These are phyloP conservation scores for Seira musarum DNA, from an alignment of 2,888 invertebrate genomes.

Conservation along the genomic window DNA sequence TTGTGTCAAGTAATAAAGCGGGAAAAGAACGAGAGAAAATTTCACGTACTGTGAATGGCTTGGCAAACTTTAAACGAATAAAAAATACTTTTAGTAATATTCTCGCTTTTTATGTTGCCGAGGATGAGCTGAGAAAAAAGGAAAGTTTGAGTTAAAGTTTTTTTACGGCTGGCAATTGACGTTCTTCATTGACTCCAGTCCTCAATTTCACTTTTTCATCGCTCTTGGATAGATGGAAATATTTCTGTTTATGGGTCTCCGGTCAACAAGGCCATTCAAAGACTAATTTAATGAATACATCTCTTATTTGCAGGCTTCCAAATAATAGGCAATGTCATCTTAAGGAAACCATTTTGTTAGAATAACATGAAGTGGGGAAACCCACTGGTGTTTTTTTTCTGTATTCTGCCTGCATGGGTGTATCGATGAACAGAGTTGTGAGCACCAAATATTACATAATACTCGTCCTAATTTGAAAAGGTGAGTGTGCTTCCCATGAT, in stretches of 20 bases:
- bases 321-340: not conserved
- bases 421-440: not conserved
- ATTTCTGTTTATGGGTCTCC: too few species aligned
- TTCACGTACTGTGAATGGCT: conserved; percentile 2
- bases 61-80: conserved; percentile 13
- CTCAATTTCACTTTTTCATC: conserved; percentile 2
- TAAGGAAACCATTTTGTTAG: not conserved
- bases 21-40: not conserved
- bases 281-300: not conserved
- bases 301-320: conserved; percentile 1
- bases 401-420: not conserved
- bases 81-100: conserved; percentile 8
- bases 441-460: not conserved
- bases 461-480: conserved; percentile 10
- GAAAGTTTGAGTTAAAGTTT: conserved; percentile 12
- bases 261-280: too few species aligned
- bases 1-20: conserved; percentile 18
- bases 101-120: conserved; percentile 17
- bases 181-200: not conserved
- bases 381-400: not conserved
- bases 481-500: not conserved
- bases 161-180: conserved; percentile 1
- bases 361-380: not conserved
- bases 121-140: conserved; percentile 10
- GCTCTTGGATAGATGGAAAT: not conserved